phyloP scores from a whole-genome alignment of 2,888 invertebrate genomes.

The Dimorphilus gyrociliatus region DNA sequence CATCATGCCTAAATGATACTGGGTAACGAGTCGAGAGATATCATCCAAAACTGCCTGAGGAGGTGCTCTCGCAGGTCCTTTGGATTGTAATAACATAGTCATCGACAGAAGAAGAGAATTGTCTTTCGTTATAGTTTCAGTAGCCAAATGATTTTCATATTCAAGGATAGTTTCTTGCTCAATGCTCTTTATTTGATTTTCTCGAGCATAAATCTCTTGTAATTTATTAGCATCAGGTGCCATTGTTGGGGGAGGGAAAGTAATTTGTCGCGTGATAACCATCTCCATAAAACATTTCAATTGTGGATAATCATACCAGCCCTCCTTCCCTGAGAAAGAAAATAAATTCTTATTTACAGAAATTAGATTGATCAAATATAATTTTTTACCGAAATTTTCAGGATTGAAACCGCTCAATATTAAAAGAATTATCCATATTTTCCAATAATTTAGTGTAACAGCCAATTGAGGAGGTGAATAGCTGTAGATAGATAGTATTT shows the following conservation, averaged over 20 bases:
- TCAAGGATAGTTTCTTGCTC: conserved; percentile 65
- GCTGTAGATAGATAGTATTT: conserved; percentile 10
- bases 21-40: conserved; percentile 56
- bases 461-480: conserved; percentile 73
- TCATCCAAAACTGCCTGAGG: conserved; percentile 60
- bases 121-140: conserved; percentile 69
- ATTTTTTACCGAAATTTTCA: conserved; percentile 1
- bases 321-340: conserved; percentile 40
- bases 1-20: conserved; percentile 67
- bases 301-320: conserved; percentile 78
- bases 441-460: conserved; percentile 84
- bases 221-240: conserved; percentile 32
- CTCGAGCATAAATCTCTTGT: conserved; percentile 24
- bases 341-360: conserved; percentile 1
- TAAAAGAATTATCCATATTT: conserved; percentile 70
- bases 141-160: conserved; percentile 75
- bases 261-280: conserved; percentile 72
- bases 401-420: conserved; percentile 87
- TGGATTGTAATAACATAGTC: neutral
- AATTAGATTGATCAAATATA: neutral
- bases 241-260: conserved; percentile 54
- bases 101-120: conserved; percentile 62
- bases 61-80: conserved; percentile 47
- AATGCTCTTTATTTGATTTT: conserved; percentile 43
- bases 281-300: conserved; percentile 79